Percentiles rank a stretch among this genome's conserved stretches.
These are phyloP conservation scores for Porites evermanni DNA, from an alignment of 92 coral and sea anemone species.

Conservation along the genomic window DNA sequence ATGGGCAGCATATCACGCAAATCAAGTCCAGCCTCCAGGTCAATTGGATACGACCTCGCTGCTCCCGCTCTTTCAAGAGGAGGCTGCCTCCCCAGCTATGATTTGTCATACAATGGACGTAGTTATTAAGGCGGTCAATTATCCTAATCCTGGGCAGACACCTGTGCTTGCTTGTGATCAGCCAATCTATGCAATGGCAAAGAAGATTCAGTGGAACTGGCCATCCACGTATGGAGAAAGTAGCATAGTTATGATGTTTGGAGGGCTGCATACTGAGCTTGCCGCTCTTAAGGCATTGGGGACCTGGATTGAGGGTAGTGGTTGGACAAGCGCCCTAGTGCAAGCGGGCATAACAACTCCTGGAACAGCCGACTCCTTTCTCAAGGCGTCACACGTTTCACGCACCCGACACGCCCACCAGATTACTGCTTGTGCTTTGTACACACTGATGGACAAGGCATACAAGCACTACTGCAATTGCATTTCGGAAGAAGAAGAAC, in stretches of 20 bases:
- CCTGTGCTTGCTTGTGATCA: conserved; percentile 72
- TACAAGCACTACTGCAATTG: conserved; percentile 18
- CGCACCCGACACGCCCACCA: conserved; percentile 53
- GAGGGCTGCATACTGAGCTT: background rate
- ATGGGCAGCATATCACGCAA: conserved; percentile 38
- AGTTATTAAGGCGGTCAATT: conserved; percentile 51
- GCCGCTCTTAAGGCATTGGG: conserved; percentile 47
- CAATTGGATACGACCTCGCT: conserved; percentile 43
- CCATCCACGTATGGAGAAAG: background rate
- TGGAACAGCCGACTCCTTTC: conserved; percentile 54
- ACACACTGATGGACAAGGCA: conserved; percentile 37
- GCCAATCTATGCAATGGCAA: conserved; percentile 54
- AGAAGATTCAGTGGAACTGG: conserved; percentile 51
- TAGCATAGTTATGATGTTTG: conserved; percentile 6
- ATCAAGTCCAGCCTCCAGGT: background rate
- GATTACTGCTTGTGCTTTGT: conserved; percentile 46
- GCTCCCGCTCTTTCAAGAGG: conserved; percentile 65
- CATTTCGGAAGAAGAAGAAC: background rate
- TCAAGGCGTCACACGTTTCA: conserved; percentile 39
- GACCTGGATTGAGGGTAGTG: conserved; percentile 57
- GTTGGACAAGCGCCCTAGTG: conserved; percentile 65
- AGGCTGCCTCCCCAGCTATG: conserved; percentile 65
- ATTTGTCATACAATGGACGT: conserved; percentile 74
- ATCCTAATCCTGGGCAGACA: conserved; percentile 57
- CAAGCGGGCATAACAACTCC: conserved; percentile 61